A percentile compares a stretch with the other conserved stretches of the same genome.
These are phyloP conservation scores for Salvator merianae DNA, from an alignment of 2,113 vertebrate species.

Conservation along the genomic window DNA sequence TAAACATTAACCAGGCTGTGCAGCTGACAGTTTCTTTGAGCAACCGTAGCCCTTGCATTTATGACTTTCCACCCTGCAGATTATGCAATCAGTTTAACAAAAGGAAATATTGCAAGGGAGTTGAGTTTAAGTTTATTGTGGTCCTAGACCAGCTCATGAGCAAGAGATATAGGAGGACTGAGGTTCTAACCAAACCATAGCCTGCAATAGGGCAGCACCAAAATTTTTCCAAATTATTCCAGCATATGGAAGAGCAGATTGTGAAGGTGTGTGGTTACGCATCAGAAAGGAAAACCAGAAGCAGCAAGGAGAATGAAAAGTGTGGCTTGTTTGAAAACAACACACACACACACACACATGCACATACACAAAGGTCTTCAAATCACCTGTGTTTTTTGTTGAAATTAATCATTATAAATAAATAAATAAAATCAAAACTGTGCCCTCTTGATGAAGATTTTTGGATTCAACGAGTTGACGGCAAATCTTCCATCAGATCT, in stretches of 20 bases:
- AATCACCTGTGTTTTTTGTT: background rate
- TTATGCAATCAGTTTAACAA: background rate
- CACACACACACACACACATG: too few relatives aligned
- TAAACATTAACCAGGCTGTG: background rate
- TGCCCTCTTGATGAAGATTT: too few relatives aligned
- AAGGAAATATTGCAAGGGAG: background rate
- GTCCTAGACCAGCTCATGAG: background rate
- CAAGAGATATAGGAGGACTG: too few relatives aligned
- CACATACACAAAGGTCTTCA: too few relatives aligned
- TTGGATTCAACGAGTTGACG: background rate
- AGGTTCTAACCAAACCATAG: too few relatives aligned
- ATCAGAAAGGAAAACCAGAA: background rate
- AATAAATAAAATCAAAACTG: too few relatives aligned
- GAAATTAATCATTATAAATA: background rate
- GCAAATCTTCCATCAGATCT: background rate
- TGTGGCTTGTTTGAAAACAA: background rate
- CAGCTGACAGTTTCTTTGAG: background rate
- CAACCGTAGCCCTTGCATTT: background rate
- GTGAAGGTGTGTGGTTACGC: background rate
- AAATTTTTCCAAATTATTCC: background rate
- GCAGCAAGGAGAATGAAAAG: too few relatives aligned
- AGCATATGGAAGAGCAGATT: background rate
- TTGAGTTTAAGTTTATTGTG: too few relatives aligned
- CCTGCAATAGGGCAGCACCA: fast-evolving
- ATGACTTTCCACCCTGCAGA: background rate